Base-by-base conservation (phyloP, 2,888 invertebrate species). In the Eilema caniola region DNA sequence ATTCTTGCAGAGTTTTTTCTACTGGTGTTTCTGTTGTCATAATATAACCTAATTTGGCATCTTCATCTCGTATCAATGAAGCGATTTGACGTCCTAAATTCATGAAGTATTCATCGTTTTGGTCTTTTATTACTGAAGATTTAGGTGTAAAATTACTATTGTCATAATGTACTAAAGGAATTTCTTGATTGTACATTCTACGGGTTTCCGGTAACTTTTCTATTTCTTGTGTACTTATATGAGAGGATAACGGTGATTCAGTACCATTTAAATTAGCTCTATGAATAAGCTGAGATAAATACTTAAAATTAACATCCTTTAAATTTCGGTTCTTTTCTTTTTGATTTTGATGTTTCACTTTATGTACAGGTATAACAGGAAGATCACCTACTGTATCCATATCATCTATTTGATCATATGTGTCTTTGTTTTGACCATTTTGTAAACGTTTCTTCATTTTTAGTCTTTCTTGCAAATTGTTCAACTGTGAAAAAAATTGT, bases 11-110 rank as follows among this genome's bases (percentile, higher is more conserved):
- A 56, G 76, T 76, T 10, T 79, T 67, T 70, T 81, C 80, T 73
- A 88, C 86, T 31, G 66, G 57, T 61, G 60, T 31, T 70, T 89
- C 80, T 81, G 90, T 85, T 67, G 88, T 83, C 73, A 88, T 85
- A n/a, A n/a, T n/a, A 14, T 89, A 78, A 47, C 86, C 82, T 56
- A 85, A 83, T 68, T 85, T 82, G 11, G 81, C 71, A 70, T 93
- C 90, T 65, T 90, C 82, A 33, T 87, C 89, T 66, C 91, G 88
- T 76, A 95, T 92, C 75, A 94, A 83, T 14, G 89, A 81, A 57
- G 95, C 95, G 85, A 94, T 95, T 88, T 93, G 90, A 78, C 89
- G 89, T 11, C 95, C 95, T 61, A 95, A 83, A 33, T 91, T 91
- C 65, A 87, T 85, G 73, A 93, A 95, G 74, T 90, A 93, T 8